A percentile compares a stretch with the other conserved stretches of the same genome.
These are phyloP conservation scores for Lates calcarifer DNA, from an alignment of 2,113 vertebrate species.

Conservation along the genomic window DNA sequence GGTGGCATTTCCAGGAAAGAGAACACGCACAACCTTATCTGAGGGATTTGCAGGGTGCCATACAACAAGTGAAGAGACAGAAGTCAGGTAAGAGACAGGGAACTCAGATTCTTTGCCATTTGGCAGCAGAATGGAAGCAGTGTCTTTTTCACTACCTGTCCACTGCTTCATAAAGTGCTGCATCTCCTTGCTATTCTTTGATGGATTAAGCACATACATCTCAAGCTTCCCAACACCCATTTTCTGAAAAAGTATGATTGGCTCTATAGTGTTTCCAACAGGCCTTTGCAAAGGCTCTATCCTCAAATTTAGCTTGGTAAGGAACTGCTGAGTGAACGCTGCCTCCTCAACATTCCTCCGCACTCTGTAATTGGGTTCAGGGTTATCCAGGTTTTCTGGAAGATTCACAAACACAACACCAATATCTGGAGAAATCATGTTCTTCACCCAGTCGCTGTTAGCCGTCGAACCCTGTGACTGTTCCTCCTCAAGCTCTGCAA, in stretches of 20 bases:
- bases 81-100: slow-evolving; percentile 91
- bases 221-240: slow-evolving; percentile 98
- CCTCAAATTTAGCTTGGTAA: slow-evolving; percentile 93
- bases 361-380: slow-evolving; percentile 88
- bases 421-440: slow-evolving; percentile 96
- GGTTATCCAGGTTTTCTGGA: slow-evolving; percentile 90
- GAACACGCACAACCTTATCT: slow-evolving; percentile 95
- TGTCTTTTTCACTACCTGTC: slow-evolving; percentile 93
- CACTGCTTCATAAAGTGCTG: slow-evolving; percentile 97
- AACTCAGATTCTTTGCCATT: slow-evolving; percentile 94
- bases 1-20: slow-evolving; percentile 95
- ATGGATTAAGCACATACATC: slow-evolving; percentile 97
- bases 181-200: slow-evolving; percentile 95
- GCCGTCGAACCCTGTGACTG: slow-evolving; percentile 95
- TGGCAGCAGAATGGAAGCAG: slow-evolving; percentile 88
- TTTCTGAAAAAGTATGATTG: slow-evolving; percentile 96
- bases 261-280: slow-evolving; percentile 89
- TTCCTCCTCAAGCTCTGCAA: slow-evolving; percentile 94
- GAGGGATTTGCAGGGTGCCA: slow-evolving; percentile 96
- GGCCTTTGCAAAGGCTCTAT: slow-evolving; percentile 92
- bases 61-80: slow-evolving; percentile 94
- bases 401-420: slow-evolving; percentile 96
- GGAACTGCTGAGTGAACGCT: slow-evolving; percentile 90
- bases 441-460: slow-evolving; percentile 98
- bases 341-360: slow-evolving; percentile 92